Evolutionary conservation across 2,888 invertebrate species (phyloP).

Genomic region (Oxycera nigricornis): DNA sequence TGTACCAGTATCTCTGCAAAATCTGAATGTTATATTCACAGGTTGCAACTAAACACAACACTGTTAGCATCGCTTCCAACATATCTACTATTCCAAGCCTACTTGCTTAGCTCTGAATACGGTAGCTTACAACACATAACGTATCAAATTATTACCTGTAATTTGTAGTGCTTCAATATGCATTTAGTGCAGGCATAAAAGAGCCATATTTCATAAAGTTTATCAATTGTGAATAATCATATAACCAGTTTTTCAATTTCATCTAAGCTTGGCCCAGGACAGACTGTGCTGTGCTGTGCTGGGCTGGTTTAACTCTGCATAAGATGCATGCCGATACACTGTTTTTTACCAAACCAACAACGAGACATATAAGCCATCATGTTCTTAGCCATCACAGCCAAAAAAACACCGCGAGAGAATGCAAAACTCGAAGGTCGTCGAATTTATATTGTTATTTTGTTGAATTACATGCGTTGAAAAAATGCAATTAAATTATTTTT

Average conservation of each 20-base stretch:
- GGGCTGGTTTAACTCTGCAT: neutral
- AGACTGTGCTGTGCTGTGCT: too few species aligned
- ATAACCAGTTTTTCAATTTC: constrained; percentile 31
- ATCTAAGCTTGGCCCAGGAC: constrained; percentile 8
- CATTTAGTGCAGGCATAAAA: constrained; percentile 15
- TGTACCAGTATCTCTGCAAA: too few species aligned
- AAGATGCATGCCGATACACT: neutral
- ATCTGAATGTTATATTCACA: too few species aligned
- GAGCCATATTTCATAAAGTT: constrained; percentile 28
- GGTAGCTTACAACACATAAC: constrained; percentile 18
- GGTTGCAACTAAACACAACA: too few species aligned
- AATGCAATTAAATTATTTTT: constrained; percentile 28
- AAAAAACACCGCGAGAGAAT: constrained; percentile 11
- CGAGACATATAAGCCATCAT: neutral
- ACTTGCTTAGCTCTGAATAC: neutral
- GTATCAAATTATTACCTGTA: constrained; percentile 29
- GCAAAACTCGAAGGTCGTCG: constrained; percentile 24
- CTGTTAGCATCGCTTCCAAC: too few species aligned
- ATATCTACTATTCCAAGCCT: too few species aligned
- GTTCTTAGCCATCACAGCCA: neutral
- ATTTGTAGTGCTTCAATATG: constrained; percentile 28
- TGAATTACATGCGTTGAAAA: neutral
- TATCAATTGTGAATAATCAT: constrained; percentile 17
- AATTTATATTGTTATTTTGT: constrained; percentile 36
- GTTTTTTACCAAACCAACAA: neutral